These are phyloP conservation scores for Hofmannophila pseudospretella DNA, from an alignment of 2,888 invertebrate species.

Conservation along the genomic window DNA sequence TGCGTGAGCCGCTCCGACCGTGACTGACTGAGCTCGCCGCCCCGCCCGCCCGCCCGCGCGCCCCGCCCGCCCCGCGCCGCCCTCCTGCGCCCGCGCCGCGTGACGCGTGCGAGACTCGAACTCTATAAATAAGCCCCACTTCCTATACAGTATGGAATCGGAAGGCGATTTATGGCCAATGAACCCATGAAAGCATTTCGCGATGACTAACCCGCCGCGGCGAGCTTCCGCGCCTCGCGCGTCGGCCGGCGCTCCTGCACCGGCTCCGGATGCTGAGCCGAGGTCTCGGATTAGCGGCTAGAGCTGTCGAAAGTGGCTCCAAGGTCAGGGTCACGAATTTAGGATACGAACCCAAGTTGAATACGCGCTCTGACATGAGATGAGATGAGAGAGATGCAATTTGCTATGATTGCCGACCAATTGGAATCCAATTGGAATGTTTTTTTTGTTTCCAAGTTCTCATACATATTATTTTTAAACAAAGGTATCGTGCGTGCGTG, in stretches of 20 bases:
- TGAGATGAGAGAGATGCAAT: too few relatives aligned
- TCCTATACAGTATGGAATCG: constrained; percentile 64
- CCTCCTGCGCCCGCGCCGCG: constrained; percentile 22
- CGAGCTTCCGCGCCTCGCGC: constrained; percentile 1
- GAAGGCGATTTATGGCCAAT: constrained; percentile 69
- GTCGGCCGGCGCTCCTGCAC: constrained; percentile 14
- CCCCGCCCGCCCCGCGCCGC: constrained; percentile 18
- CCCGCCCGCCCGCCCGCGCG: constrained; percentile 20
- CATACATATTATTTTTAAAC: too few relatives aligned
- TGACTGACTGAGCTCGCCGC: constrained; percentile 10
- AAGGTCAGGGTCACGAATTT: background rate
- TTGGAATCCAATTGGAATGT: too few relatives aligned
- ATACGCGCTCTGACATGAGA: background rate
- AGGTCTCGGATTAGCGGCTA: constrained; percentile 21
- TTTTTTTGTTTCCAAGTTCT: too few relatives aligned
- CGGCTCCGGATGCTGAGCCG: constrained; percentile 42
- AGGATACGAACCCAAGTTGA: too few relatives aligned
- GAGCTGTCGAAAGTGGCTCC: background rate
- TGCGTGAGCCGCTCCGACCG: constrained; percentile 16
- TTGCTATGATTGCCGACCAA: background rate
- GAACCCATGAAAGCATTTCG: constrained; percentile 65
- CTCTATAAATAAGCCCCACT: constrained; percentile 70
- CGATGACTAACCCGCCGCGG: constrained; percentile 32
- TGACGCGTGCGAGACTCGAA: constrained; percentile 40
- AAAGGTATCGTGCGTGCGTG: too few relatives aligned